Evolutionary conservation across 2,888 invertebrate species (phyloP).

Genomic region (Idaea straminata): DNA sequence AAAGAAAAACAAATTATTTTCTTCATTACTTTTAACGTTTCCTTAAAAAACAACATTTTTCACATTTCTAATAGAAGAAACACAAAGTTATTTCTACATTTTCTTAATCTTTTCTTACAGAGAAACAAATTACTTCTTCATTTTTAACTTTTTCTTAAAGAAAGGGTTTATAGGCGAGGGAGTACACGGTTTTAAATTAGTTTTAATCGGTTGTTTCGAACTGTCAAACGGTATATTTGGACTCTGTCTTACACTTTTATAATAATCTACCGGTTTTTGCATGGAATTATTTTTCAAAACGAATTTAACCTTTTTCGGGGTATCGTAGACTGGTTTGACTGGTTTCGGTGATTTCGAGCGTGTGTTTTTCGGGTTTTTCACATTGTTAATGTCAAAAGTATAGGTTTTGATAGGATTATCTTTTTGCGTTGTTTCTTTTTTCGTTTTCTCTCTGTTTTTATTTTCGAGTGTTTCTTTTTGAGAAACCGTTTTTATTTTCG

Average conservation of each 20-base stretch:
- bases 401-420: background rate
- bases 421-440: conserved; percentile 13
- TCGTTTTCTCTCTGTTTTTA: conserved; percentile 48
- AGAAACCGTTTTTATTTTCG: background rate
- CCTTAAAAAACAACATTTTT: background rate
- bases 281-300: conserved; percentile 84
- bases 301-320: conserved; percentile 86
- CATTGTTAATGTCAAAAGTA: background rate
- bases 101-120: background rate
- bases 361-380: background rate
- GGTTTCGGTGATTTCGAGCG: background rate
- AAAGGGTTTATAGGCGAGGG: conserved; percentile 89
- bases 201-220: conserved; percentile 83
- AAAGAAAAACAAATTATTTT: background rate
- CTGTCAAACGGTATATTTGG: conserved; percentile 89
- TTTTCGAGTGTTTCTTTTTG: conserved; percentile 31
- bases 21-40: background rate
- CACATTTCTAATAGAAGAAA: no score
- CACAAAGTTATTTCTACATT: background rate
- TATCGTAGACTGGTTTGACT: conserved; percentile 26
- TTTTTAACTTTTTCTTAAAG: conserved; percentile 78
- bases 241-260: conserved; percentile 83
- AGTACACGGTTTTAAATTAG: conserved; percentile 85
- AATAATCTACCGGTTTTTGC: conserved; percentile 87
- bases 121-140: conserved; percentile 30